Percentiles rank a stretch among this genome's conserved stretches.
phyloP scores from a whole-genome alignment of 1,140 invertebrate species.

The Dreissena rostriformis region DNA sequence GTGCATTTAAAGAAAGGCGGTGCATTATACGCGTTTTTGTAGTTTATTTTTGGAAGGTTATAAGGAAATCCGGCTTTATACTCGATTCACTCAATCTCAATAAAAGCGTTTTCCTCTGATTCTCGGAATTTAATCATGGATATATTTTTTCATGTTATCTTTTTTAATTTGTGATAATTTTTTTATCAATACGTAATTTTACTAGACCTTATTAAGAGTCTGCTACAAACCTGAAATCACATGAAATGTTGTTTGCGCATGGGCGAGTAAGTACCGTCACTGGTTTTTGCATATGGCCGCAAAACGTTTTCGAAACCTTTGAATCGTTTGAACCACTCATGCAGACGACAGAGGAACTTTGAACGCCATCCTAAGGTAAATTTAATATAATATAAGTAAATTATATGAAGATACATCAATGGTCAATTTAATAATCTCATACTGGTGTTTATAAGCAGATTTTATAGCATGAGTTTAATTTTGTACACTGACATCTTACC shows the following conservation, averaged over 20 bases:
- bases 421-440: too few relatives aligned
- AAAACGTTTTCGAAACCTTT: neutral
- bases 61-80: too few relatives aligned
- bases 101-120: too few relatives aligned
- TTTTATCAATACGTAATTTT: too few relatives aligned
- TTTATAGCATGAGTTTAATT: too few relatives aligned
- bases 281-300: neutral
- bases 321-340: neutral
- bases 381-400: neutral
- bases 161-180: too few relatives aligned
- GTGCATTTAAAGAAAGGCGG: neutral
- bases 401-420: neutral
- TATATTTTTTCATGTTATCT: too few relatives aligned
- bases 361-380: neutral
- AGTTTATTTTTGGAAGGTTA: too few relatives aligned
- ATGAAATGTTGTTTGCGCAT: neutral
- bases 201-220: too few relatives aligned
- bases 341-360: neutral
- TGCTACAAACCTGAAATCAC: neutral
- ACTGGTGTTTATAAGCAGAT: too few relatives aligned
- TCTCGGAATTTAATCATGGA: neutral
- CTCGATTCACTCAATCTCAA: too few relatives aligned
- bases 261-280: neutral
- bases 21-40: neutral
- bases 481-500: neutral